phyloP scores from a whole-genome alignment of 2,113 vertebrate species.

The Pelecanus crispus region DNA sequence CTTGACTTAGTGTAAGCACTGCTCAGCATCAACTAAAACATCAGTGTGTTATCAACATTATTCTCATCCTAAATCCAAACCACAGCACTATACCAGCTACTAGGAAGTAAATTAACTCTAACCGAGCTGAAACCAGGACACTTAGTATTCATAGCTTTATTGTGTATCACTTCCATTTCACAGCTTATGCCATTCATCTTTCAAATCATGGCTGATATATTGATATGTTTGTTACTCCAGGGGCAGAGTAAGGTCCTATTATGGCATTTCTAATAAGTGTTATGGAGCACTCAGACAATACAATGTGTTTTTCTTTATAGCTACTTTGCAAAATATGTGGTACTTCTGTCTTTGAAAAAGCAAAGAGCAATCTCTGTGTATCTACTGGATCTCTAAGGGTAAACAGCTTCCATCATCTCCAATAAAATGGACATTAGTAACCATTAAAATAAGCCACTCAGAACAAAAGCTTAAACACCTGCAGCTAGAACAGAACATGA shows the following conservation, averaged over 20 bases:
- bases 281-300: neutral
- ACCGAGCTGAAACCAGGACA: neutral
- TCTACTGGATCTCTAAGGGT: neutral
- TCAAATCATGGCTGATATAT: neutral
- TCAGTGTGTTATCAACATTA: neutral
- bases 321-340: neutral
- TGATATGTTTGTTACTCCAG: neutral
- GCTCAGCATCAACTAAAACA: neutral
- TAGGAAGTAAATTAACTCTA: neutral
- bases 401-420: neutral
- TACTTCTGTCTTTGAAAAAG: neutral
- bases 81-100: neutral
- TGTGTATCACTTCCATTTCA: neutral
- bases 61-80: neutral
- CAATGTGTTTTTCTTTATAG: neutral
- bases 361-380: neutral
- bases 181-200: neutral
- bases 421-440: neutral
- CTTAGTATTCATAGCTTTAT: neutral
- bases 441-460: neutral
- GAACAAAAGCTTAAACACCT: constrained; percentile 15
- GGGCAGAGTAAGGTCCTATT: neutral
- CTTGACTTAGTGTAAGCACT: neutral
- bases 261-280: neutral
- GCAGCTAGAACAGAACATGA: neutral